Evolutionary conservation across 2,113 vertebrate species (phyloP).

Genomic region (Calidris pugnax): DNA sequence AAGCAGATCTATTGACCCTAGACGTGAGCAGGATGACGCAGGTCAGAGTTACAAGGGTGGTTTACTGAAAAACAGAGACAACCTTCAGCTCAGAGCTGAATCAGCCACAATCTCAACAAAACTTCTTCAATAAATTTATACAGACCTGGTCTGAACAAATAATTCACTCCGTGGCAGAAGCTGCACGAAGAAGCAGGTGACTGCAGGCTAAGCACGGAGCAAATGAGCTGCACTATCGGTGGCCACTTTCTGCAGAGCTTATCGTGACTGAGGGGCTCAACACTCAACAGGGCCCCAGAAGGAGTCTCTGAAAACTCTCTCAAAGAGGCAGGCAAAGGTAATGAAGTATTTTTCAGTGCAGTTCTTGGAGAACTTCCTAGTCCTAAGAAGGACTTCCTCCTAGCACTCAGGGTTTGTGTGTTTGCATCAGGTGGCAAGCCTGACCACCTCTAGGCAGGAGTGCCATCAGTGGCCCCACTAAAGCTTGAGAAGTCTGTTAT

Average conservation of each 20-base stretch:
- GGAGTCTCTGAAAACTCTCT: background rate
- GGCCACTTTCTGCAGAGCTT: background rate
- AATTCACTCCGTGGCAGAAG: background rate
- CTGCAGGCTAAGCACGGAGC: background rate
- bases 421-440: background rate
- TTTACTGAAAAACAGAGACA: background rate
- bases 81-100: background rate
- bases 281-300: background rate
- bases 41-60: background rate
- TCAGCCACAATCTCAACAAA: background rate
- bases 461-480: background rate
- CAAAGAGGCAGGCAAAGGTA: background rate
- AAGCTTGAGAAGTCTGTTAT: background rate
- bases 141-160: background rate
- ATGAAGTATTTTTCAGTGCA: background rate
- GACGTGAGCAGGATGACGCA: background rate
- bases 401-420: background rate
- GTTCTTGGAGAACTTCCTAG: background rate
- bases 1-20: background rate
- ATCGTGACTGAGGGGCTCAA: background rate
- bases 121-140: background rate
- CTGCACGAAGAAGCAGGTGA: background rate
- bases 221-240: background rate
- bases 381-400: background rate
- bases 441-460: background rate